phyloP scores from a whole-genome alignment of 2,888 invertebrate species.

The Andrena trimmerana region DNA sequence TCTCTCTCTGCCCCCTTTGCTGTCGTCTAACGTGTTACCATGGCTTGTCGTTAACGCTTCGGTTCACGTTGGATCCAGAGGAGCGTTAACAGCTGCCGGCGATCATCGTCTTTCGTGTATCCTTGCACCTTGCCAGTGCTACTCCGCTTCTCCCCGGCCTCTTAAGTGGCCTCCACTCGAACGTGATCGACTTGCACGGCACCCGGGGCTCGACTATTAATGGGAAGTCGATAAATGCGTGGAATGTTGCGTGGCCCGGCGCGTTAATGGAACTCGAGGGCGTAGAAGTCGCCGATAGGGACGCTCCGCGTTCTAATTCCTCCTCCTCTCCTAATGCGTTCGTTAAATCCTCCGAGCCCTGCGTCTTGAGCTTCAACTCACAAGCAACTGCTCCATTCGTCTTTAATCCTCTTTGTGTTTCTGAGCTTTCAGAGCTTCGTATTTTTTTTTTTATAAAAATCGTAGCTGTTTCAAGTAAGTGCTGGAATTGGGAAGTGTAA shows the following conservation, averaged over 20 bases:
- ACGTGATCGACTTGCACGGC: conserved; percentile 21
- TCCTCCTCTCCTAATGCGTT: background rate
- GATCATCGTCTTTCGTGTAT: conserved; percentile 66
- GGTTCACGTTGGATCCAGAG: conserved; percentile 53
- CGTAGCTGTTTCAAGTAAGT: no score
- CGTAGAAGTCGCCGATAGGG: conserved; percentile 35
- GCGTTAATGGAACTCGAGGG: conserved; percentile 32
- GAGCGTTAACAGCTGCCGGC: conserved; percentile 68
- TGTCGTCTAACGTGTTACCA: conserved; percentile 38
- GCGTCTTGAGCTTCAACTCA: background rate
- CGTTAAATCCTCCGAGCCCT: background rate
- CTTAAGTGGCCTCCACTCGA: conserved; percentile 60
- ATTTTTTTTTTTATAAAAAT: no score
- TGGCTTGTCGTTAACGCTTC: conserved; percentile 60
- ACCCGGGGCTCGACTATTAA: conserved; percentile 32
- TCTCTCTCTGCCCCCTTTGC: background rate
- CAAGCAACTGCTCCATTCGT: background rate
- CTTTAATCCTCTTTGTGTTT: background rate
- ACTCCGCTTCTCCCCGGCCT: conserved; percentile 43
- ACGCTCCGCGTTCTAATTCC: background rate
- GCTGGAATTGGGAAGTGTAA: background rate
- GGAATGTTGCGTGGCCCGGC: conserved; percentile 38
- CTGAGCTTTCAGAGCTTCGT: background rate
- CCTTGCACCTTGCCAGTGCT: conserved; percentile 61
- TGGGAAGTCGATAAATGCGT: conserved; percentile 49